Evolutionary conservation across 2,888 invertebrate genomes (phyloP).

Genomic region (Cenopis cana): DNA sequence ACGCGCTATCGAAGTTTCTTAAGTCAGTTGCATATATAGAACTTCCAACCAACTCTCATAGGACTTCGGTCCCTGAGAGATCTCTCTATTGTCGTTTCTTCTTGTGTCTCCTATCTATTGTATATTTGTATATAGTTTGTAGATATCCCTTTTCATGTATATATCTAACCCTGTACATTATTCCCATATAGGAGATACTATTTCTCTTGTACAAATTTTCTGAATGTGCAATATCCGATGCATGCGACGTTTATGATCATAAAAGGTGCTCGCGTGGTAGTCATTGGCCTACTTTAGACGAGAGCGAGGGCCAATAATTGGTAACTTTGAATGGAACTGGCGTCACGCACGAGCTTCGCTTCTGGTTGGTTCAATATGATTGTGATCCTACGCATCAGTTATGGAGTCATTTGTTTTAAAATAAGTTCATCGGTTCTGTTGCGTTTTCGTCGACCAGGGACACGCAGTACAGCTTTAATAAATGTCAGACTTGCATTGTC

Average conservation of each 20-base stretch:
- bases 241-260: conserved; percentile 29
- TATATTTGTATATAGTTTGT: too few relatives aligned
- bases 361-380: conserved; percentile 12
- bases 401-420: conserved; percentile 18
- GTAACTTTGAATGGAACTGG: conserved; percentile 71
- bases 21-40: too few relatives aligned
- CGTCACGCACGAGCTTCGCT: conserved; percentile 45
- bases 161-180: too few relatives aligned
- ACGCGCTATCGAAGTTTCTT: too few relatives aligned
- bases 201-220: too few relatives aligned
- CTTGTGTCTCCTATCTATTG: too few relatives aligned
- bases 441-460: conserved; percentile 13
- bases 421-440: conserved; percentile 16
- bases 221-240: conserved; percentile 23
- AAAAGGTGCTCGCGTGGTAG: conserved; percentile 58
- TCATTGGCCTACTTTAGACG: conserved; percentile 65
- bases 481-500: conserved; percentile 73
- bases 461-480: conserved; percentile 59
- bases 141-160: too few relatives aligned
- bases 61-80: too few relatives aligned
- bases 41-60: too few relatives aligned
- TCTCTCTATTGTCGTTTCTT: too few relatives aligned
- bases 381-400: conserved; percentile 23
- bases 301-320: conserved; percentile 71
- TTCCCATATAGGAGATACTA: too few relatives aligned